Percentiles rank a stretch among this genome's conserved stretches.
phyloP scores from a whole-genome alignment of 2,113 vertebrate species.

The Syrmaticus mikado region DNA sequence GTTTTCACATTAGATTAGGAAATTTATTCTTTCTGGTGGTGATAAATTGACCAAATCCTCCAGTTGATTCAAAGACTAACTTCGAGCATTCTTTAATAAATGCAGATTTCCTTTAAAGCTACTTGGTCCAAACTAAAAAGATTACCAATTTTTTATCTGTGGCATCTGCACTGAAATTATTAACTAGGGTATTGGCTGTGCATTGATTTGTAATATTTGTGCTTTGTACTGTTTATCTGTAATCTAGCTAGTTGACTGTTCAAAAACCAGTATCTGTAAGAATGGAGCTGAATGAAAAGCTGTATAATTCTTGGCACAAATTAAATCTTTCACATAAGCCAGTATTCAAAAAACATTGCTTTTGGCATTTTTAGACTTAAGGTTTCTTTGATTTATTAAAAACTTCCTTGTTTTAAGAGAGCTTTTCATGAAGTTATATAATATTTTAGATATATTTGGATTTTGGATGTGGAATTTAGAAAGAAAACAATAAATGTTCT shows the following conservation, averaged over 20 bases:
- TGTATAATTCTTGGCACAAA: not conserved
- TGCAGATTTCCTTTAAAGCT: not conserved
- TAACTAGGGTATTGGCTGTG: not conserved
- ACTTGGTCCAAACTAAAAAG: not conserved
- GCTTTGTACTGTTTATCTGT: not conserved
- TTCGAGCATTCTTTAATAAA: not conserved
- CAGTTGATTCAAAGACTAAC: not conserved
- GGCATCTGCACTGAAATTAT: not conserved
- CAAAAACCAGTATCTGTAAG: not conserved
- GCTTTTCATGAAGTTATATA: slow-evolving; percentile 1
- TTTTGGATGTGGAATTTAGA: slow-evolving; percentile 21
- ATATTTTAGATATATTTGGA: slow-evolving; percentile 32
- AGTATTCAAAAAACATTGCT: not conserved
- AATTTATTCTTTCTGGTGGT: slow-evolving; percentile 1
- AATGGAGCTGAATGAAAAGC: not conserved
- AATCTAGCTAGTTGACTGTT: not conserved
- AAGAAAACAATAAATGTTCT: slow-evolving; percentile 31
- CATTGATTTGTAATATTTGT: not conserved
- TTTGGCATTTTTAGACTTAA: slow-evolving; percentile 19
- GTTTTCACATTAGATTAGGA: not conserved
- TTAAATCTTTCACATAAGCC: not conserved
- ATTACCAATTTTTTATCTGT: not conserved
- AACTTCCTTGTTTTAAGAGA: not conserved
- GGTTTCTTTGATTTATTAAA: not conserved
- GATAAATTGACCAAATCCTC: not conserved